Percentiles rank a stretch among this genome's conserved stretches.
These are phyloP conservation scores for Platorchestia sp. DNA, from an alignment of 1,140 invertebrate species.

Conservation along the genomic window DNA sequence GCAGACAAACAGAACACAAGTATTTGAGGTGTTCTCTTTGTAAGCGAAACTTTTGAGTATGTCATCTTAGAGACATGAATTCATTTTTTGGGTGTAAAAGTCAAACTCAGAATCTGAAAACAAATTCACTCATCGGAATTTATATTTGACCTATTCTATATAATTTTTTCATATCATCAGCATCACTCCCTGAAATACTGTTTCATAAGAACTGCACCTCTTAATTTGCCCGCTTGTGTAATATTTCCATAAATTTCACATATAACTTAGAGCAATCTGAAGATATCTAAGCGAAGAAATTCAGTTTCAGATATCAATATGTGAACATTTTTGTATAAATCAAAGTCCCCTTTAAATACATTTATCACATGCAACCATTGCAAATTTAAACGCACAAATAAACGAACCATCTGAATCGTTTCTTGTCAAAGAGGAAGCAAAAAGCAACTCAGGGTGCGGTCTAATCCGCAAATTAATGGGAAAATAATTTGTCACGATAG, in stretches of 20 bases:
- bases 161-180: neutral
- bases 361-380: too few relatives aligned
- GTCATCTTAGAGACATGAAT: neutral
- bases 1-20: neutral
- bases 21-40: neutral
- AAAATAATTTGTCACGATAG: too few relatives aligned
- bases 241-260: neutral
- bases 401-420: too few relatives aligned
- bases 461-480: too few relatives aligned
- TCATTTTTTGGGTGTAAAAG: neutral
- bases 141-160: neutral
- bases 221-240: neutral
- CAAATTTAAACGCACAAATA: too few relatives aligned
- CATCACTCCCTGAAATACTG: neutral
- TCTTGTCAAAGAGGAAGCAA: too few relatives aligned
- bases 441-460: too few relatives aligned
- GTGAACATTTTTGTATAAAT: too few relatives aligned
- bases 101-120: neutral
- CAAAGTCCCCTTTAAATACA: too few relatives aligned
- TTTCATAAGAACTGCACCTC: neutral
- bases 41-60: too few relatives aligned
- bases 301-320: too few relatives aligned
- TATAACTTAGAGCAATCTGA: neutral
- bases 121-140: neutral
- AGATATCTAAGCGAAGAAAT: neutral